Conservation (phyloP, 1,140 invertebrate genomes). For the Melipona quadrifasciata region DNA sequence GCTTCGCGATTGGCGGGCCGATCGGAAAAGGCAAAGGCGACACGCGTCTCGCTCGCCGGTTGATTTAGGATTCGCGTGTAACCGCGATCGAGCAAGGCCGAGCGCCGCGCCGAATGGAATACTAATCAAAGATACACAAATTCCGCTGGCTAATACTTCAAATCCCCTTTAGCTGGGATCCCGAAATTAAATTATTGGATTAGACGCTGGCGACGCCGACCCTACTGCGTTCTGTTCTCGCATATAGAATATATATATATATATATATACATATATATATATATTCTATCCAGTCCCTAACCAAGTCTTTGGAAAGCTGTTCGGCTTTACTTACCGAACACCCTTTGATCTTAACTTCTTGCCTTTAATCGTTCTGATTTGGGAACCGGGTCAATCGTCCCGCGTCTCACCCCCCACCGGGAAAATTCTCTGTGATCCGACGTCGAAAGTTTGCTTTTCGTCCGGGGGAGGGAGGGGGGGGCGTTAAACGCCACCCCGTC, state of each 20-base stretch:
- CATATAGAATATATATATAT: not conserved
- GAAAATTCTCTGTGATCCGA: not conserved
- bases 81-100: conserved; percentile 78
- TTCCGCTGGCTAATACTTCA: conserved; percentile 81
- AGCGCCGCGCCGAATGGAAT: conserved; percentile 77
- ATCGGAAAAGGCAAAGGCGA: conserved; percentile 59
- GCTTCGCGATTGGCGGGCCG: no score
- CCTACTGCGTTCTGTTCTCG: conserved; percentile 61
- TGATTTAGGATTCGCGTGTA: conserved; percentile 80
- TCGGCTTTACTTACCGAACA: conserved; percentile 46
- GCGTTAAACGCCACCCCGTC: not conserved
- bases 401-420: not conserved
- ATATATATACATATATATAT: no score
- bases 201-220: conserved; percentile 75
- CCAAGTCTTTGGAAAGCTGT: conserved; percentile 27
- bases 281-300: conserved; percentile 29
- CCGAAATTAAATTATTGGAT: conserved; percentile 82
- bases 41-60: conserved; percentile 62
- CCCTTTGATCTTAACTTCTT: conserved; percentile 58
- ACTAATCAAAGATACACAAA: conserved; percentile 83
- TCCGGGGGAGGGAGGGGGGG: not conserved
- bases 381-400: not conserved
- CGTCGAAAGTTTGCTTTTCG: not conserved
- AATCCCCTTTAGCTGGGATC: conserved; percentile 80
- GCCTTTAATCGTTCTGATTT: conserved; percentile 31